phyloP scores from a whole-genome alignment of 1,140 invertebrate genomes.

The Spodoptera litura region DNA sequence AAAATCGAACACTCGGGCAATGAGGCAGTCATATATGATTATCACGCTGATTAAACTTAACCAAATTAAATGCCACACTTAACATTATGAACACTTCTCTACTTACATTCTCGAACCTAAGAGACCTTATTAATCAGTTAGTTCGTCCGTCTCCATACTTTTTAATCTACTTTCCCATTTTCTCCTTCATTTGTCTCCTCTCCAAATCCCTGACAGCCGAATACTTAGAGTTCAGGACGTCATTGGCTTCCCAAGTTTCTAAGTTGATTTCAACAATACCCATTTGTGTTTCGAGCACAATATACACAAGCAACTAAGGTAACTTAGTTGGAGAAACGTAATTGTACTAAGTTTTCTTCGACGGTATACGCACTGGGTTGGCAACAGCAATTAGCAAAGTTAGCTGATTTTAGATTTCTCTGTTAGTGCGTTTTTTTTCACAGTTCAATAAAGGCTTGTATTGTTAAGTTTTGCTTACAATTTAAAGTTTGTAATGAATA shows the following conservation, averaged over 20 bases:
- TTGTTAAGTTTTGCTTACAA: too few relatives aligned
- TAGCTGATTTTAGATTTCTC: neutral
- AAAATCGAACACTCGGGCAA: too few relatives aligned
- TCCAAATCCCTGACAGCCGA: constrained; percentile 37
- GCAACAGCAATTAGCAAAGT: neutral
- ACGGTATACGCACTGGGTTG: neutral
- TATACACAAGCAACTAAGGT: constrained; percentile 39
- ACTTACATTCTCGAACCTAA: too few relatives aligned
- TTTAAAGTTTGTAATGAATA: too few relatives aligned
- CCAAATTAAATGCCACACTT: too few relatives aligned
- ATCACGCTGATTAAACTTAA: too few relatives aligned
- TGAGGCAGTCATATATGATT: too few relatives aligned
- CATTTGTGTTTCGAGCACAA: constrained; percentile 44
- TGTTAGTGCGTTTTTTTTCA: too few relatives aligned
- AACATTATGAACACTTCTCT: too few relatives aligned
- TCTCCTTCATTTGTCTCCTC: constrained; percentile 17
- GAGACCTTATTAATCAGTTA: too few relatives aligned
- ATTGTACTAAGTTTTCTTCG: constrained; percentile 44
- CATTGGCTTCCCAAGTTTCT: constrained; percentile 54
- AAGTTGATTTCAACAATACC: constrained; percentile 56
- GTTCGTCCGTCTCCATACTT: too few relatives aligned
- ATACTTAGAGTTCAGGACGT: constrained; percentile 19
- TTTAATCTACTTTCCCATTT: neutral
- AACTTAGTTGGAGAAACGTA: constrained; percentile 43
- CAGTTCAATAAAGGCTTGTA: too few relatives aligned